Evolutionary conservation across 2,113 vertebrate species (phyloP).

Genomic region (Strigops habroptila): DNA sequence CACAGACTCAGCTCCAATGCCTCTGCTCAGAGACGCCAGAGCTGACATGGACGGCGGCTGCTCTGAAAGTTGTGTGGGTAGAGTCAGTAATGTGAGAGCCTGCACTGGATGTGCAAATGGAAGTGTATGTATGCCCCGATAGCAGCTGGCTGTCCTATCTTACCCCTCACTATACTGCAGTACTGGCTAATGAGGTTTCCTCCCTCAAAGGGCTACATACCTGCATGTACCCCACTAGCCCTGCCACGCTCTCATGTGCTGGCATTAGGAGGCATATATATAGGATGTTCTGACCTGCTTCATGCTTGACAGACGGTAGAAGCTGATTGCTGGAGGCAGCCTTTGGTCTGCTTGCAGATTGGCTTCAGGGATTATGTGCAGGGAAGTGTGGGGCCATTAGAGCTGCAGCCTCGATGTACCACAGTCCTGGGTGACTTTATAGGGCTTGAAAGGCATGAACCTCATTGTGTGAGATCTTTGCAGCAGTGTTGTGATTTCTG

Average conservation of each 20-base stretch:
- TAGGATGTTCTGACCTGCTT: not conserved
- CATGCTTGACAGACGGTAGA: fast-evolving
- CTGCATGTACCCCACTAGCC: not conserved
- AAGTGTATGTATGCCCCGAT: fast-evolving
- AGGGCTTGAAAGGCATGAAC: not conserved
- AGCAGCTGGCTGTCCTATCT: not conserved
- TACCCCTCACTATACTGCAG: not conserved
- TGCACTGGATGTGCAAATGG: not conserved
- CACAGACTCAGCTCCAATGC: not conserved
- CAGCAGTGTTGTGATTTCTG: not conserved
- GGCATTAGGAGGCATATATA: not conserved
- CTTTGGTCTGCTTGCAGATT: not conserved
- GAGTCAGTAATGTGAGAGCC: not conserved
- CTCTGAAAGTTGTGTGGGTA: not conserved
- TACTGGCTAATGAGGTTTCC: not conserved
- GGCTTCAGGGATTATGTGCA: not conserved
- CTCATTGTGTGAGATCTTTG: not conserved
- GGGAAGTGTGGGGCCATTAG: not conserved
- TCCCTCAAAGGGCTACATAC: not conserved
- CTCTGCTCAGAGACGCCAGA: not conserved
- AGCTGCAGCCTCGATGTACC: not conserved
- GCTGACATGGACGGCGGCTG: fast-evolving
- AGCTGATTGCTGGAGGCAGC: not conserved
- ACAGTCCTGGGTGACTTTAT: not conserved
- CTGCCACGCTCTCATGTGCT: not conserved